Percentiles rank a stretch among this genome's conserved stretches.
Evolutionary conservation across 2,797 vertebrate genomes (phyloP).

Genomic region (Oophaga sylvatica): DNA sequence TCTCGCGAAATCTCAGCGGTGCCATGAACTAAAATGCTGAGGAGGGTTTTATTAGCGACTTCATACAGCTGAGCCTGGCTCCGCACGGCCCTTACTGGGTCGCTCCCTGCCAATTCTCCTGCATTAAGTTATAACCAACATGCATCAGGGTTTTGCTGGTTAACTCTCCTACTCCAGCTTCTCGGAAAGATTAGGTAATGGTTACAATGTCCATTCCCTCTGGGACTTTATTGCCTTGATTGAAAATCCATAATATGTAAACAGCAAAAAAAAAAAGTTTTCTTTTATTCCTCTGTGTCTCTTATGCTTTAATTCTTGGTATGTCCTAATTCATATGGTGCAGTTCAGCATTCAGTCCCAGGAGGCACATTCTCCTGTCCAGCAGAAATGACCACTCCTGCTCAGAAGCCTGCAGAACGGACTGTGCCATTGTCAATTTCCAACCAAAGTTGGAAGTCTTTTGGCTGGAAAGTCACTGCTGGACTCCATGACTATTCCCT

Average conservation of each 20-base stretch:
- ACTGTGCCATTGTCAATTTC: too few relatives aligned
- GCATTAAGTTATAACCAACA: conserved; percentile 68
- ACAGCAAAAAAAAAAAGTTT: conserved; percentile 9
- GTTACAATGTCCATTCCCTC: conserved; percentile 35
- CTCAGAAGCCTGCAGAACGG: too few relatives aligned
- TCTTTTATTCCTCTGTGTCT: neutral
- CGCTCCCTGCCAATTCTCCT: conserved; percentile 65
- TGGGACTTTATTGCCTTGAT: conserved; percentile 49
- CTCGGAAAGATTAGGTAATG: conserved; percentile 61
- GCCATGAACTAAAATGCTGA: conserved; percentile 74
- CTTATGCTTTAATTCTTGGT: neutral
- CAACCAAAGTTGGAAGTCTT: too few relatives aligned
- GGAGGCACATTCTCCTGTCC: too few relatives aligned
- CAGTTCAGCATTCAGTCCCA: neutral
- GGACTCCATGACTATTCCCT: too few relatives aligned
- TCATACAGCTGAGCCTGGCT: conserved; percentile 79
- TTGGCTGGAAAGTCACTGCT: too few relatives aligned
- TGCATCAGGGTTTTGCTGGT: conserved; percentile 60
- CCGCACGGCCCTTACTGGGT: conserved; percentile 72
- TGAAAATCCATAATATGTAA: conserved; percentile 54
- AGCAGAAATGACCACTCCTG: too few relatives aligned
- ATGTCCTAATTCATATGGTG: neutral
- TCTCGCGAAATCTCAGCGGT: conserved; percentile 71
- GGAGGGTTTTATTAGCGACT: conserved; percentile 76
- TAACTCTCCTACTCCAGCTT: conserved; percentile 49